Evolutionary conservation across 1,140 invertebrate species (phyloP), one percentile per base, ranked within the genome.

Genomic region (Littorina saxatilis): DNA sequence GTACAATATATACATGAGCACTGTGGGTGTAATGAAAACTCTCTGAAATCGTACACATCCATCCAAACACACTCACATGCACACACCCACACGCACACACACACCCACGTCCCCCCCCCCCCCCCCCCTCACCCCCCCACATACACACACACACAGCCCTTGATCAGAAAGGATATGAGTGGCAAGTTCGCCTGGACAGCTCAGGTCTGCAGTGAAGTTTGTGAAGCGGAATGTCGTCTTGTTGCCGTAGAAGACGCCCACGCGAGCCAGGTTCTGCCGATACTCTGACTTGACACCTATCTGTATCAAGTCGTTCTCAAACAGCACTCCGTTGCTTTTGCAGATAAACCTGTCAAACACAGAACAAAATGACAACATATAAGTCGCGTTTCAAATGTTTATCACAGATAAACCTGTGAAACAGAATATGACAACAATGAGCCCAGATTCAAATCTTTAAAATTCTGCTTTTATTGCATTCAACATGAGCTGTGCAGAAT

Each of bases 221-320:
- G 95, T 94, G 78, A 97, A 94, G 39, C 95, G 94, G 89, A 95
- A 95, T 87, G 96, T 95, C 50, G 98, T 99, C 94, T 99, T 99
- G 92, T 99, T 99, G 77, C 98, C 99, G 93, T 99, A 99, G 92
- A 99, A 99, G 35, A 99, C 93, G 37, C 96, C 97, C 85, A 99
- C 94, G 83, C 99, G 95, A 11, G 98, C 98, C 84, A 99, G 94
- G 94, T 99, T 99, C 91, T 98, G 96, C 89, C 97, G 94, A 79
- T 91, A 93, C 92, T 99, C 99, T 85, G 97, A 97, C 93, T 99
- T 99, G 0, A 99, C 97, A 77, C 98, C 99, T 88, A 99, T 99
- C 94, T 99, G 99, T 80, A 99, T 96, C 68, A 99, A 93, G 89
- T 99, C 98, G 93, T 99, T 99, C 93, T 99, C 99, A 94, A 98